Base-by-base conservation (phyloP, 2,113 vertebrate species). In the Dasyornis broadbenti region DNA sequence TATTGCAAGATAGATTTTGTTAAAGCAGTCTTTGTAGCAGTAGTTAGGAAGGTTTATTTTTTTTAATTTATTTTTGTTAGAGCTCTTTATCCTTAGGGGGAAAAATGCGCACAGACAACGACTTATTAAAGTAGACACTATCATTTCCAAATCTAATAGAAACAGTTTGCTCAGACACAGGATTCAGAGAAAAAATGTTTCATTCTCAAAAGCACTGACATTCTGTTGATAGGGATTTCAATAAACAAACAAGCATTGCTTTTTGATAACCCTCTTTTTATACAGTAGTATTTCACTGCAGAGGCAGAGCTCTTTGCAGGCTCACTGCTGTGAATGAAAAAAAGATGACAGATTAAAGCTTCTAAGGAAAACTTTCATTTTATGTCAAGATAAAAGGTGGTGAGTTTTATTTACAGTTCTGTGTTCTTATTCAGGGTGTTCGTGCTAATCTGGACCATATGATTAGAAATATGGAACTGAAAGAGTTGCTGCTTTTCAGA, bases 171-270 rank as follows among this genome's bases (percentile, higher is more conserved):
- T 96, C 79, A 97, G 76, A 70, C 73, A 86, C 14, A 86, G 53
- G 91, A 96, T 90, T 93, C 63, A 61, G 42, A 93, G 56, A 31
- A 60, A 91, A 95, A 97, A 94, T 39, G 9, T 86, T 94, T 92
- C 71, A 77, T 89, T 96, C 87, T 94, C 69, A 72, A 76, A 96
- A 95, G 72, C 76, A 82, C 64, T 96, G 89, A 92, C 78, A 75
- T 82, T 86, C 88, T 92, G 63, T 69, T 82, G 86, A 94, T 91
- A 65, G 24, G 57, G 40, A 96, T 93, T 94, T 95, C 78, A 94
- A 73, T 91, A 97, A 94, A 88, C 53, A 96, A 97, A 91, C 44
- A 94, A 97, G 84, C 21, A 20, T 24, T 82, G 35, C 49, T 96
- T 96, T 94, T 96, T 65, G 89, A 71, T 96, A 97, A 86, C 66